phyloP scores from a whole-genome alignment of 2,888 invertebrate genomes.

The Panzeria rudis region DNA sequence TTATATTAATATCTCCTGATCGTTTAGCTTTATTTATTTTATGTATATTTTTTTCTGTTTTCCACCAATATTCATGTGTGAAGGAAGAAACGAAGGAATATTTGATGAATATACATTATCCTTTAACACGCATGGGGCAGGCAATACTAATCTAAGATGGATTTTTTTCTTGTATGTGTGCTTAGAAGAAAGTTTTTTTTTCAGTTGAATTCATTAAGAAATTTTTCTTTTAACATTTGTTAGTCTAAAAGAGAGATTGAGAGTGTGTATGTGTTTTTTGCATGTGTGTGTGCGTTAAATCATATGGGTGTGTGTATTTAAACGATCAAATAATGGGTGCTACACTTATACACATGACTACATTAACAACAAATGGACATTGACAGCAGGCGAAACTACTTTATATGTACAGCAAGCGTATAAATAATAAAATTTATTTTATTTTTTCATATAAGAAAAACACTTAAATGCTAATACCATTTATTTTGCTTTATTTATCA shows the following conservation, averaged over 20 bases:
- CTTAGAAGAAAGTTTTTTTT: constrained; percentile 51
- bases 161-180: constrained; percentile 40
- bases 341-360: constrained; percentile 50
- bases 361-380: constrained; percentile 72
- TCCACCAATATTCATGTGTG: neutral
- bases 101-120: constrained; percentile 72
- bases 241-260: neutral
- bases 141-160: constrained; percentile 60
- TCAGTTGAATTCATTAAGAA: constrained; percentile 66
- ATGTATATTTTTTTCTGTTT: constrained; percentile 4
- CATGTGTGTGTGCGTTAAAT: constrained; percentile 48
- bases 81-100: constrained; percentile 18
- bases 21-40: constrained; percentile 51
- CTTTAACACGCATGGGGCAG: constrained; percentile 70
- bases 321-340: constrained; percentile 60
- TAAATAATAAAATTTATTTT: constrained; percentile 68
- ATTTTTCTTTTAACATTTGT: constrained; percentile 58
- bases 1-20: constrained; percentile 67
- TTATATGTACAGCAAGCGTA: constrained; percentile 48
- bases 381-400: constrained; percentile 74
- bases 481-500: constrained; percentile 20
- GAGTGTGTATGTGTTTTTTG: constrained; percentile 19
- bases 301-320: constrained; percentile 70
- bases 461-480: constrained; percentile 67
- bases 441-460: constrained; percentile 13